A percentile compares a stretch with the other conserved stretches of the same genome.
These are phyloP conservation scores for Brachylomia viminalis DNA, from an alignment of 2,888 invertebrate species.

Conservation along the genomic window DNA sequence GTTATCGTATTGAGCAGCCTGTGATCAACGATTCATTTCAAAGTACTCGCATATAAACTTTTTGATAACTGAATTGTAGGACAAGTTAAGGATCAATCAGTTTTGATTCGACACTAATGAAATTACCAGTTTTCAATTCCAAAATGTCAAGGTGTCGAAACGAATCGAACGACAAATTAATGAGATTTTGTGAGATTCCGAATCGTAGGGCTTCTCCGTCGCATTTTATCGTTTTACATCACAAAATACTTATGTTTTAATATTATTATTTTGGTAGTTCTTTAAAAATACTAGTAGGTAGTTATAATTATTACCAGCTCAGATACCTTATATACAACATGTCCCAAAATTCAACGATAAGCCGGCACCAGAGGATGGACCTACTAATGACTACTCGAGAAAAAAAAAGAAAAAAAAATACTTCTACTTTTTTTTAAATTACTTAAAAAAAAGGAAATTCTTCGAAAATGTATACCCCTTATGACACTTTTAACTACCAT, in stretches of 20 bases:
- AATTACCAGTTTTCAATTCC: conserved; percentile 17
- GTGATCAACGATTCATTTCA: background rate
- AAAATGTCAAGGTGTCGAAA: conserved; percentile 17
- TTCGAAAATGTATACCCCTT: too few species aligned
- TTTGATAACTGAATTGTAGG: background rate
- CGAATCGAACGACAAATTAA: conserved; percentile 22
- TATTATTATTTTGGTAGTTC: too few species aligned
- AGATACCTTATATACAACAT: too few species aligned
- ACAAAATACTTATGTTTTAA: background rate
- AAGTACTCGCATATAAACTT: background rate
- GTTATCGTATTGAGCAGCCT: too few species aligned
- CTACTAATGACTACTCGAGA: too few species aligned
- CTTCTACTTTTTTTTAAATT: too few species aligned
- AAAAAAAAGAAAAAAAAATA: too few species aligned
- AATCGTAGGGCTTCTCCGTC: background rate
- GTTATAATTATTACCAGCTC: background rate
- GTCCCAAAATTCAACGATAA: too few species aligned
- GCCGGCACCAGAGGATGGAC: too few species aligned
- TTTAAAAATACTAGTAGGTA: too few species aligned
- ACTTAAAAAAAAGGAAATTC: too few species aligned
- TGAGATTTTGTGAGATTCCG: conserved; percentile 14
- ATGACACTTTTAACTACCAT: too few species aligned
- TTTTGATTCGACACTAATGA: conserved; percentile 19
- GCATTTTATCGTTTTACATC: background rate
- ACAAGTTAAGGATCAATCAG: background rate